These are phyloP conservation scores for Struthidea cinerea DNA, from an alignment of 2,113 vertebrate genomes.

Conservation along the genomic window DNA sequence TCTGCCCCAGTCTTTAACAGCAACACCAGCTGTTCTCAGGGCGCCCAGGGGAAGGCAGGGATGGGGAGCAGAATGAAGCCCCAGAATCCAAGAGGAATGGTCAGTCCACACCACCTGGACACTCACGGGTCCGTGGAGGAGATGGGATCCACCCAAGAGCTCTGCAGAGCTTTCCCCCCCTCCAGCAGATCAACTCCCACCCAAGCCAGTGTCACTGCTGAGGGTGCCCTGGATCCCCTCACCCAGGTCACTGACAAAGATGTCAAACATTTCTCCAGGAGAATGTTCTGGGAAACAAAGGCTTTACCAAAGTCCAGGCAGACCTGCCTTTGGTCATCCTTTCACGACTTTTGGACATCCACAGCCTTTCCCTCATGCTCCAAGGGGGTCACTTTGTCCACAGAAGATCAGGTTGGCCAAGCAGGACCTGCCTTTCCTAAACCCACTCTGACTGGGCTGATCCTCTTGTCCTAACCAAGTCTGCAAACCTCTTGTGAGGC, in stretches of 20 bases:
- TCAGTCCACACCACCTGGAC: neutral
- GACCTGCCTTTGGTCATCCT: neutral
- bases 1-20: neutral
- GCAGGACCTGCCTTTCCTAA: neutral
- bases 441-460: neutral
- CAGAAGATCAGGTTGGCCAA: neutral
- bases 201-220: neutral
- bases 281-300: neutral
- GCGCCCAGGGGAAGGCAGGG: neutral
- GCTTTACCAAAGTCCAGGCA: accelerated
- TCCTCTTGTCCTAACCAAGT: neutral
- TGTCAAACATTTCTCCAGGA: neutral
- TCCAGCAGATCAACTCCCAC: neutral
- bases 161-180: neutral
- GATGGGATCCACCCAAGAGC: neutral
- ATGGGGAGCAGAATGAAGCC: neutral
- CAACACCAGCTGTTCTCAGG: neutral
- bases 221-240: neutral
- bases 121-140: accelerated
- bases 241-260: neutral
- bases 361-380: neutral
- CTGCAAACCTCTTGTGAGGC: neutral
- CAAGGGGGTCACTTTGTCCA: neutral
- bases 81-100: neutral
- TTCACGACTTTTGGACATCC: too few species aligned